Conservation (phyloP, 2,888 invertebrate species). For the Apotomis turbidana region DNA sequence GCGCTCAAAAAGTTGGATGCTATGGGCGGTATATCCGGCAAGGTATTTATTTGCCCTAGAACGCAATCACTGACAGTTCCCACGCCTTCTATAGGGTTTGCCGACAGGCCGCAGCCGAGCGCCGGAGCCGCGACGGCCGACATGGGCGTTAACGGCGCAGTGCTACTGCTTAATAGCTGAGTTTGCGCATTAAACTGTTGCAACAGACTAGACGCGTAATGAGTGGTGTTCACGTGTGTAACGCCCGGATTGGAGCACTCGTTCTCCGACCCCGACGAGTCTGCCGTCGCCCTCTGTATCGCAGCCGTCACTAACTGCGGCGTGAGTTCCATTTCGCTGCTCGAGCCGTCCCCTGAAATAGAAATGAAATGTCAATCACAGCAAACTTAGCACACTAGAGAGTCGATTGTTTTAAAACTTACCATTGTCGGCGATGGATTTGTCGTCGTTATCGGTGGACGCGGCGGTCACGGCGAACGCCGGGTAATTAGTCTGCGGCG, state of each 20-base stretch:
- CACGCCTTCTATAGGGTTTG: constrained; percentile 66
- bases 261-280: constrained; percentile 89
- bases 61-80: constrained; percentile 71
- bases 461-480: constrained; percentile 75
- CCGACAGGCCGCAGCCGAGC: constrained; percentile 59
- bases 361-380: constrained; percentile 23
- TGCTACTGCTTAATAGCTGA: constrained; percentile 84
- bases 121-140: constrained; percentile 57
- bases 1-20: constrained; percentile 67
- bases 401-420: constrained; percentile 45
- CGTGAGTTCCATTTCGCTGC: constrained; percentile 90
- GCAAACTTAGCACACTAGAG: background rate
- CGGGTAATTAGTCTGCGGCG: constrained; percentile 85
- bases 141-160: constrained; percentile 68
- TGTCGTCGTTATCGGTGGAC: constrained; percentile 75
- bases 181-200: constrained; percentile 93
- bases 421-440: constrained; percentile 81
- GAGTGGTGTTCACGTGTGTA: constrained; percentile 82
- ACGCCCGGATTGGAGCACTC: constrained; percentile 83
- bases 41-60: constrained; percentile 71
- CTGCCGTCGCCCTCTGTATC: constrained; percentile 88
- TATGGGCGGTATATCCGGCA: constrained; percentile 71
- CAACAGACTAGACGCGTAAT: constrained; percentile 89
- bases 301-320: constrained; percentile 90
- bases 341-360: constrained; percentile 84